Percentiles rank a stretch among this genome's conserved stretches.
phyloP scores from a whole-genome alignment of 2,113 vertebrate species.

The Choloepus hoffmanni region DNA sequence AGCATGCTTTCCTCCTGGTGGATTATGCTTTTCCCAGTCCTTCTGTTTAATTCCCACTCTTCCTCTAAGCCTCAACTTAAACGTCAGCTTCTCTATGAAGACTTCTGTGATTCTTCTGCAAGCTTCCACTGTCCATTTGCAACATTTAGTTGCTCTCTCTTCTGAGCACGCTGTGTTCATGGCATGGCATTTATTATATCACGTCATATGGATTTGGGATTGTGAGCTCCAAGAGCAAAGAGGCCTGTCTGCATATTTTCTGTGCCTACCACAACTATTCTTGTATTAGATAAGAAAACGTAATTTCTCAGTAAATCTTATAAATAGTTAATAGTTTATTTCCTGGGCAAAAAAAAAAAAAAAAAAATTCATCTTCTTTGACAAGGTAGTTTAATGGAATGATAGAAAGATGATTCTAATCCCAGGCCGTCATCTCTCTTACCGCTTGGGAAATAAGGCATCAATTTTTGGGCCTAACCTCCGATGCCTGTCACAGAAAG shows the following conservation, averaged over 20 bases:
- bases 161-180: too few species aligned
- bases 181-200: too few species aligned
- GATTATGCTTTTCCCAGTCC: too few species aligned
- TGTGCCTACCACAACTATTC: accelerated
- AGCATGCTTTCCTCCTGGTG: too few species aligned
- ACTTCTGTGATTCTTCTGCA: too few species aligned
- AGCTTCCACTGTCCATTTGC: too few species aligned
- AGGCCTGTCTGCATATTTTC: accelerated
- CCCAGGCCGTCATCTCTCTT: not conserved
- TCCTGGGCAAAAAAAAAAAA: not conserved
- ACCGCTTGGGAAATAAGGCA: accelerated
- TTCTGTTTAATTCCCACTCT: too few species aligned
- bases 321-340: accelerated
- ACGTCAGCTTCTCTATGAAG: too few species aligned
- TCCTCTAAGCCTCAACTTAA: too few species aligned
- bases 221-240: accelerated
- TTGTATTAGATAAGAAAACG: not conserved
- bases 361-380: not conserved
- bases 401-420: accelerated
- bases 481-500: not conserved
- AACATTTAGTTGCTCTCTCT: too few species aligned
- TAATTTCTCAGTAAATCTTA: accelerated
- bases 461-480: accelerated
- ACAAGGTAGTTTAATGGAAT: accelerated
- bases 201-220: too few species aligned